Conservation (phyloP, 1,140 invertebrate genomes). For the Drosophila takahashii region DNA sequence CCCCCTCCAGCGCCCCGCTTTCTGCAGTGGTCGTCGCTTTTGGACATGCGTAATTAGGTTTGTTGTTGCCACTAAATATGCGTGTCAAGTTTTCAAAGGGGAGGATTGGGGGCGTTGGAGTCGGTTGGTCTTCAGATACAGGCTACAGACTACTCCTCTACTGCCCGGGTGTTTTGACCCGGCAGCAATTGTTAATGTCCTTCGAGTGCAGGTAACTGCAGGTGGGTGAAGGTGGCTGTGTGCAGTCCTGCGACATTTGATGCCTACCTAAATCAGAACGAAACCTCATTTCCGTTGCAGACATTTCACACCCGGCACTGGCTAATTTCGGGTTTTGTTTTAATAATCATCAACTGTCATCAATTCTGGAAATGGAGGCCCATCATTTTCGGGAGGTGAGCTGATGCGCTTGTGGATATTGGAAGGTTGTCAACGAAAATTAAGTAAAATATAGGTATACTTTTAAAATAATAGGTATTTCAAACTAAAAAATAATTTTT, state of each 20-base stretch:
- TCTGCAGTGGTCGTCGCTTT: conserved; percentile 56
- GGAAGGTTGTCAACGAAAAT: not conserved
- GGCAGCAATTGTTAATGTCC: conserved; percentile 65
- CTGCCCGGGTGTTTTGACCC: conserved; percentile 17
- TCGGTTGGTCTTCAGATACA: not conserved
- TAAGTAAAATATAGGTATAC: not conserved
- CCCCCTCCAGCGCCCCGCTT: conserved; percentile 1
- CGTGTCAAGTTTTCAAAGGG: conserved; percentile 72
- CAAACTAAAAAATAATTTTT: too few species aligned
- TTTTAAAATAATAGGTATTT: too few species aligned
- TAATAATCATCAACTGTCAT: conserved; percentile 81
- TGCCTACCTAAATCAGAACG: conserved; percentile 73
- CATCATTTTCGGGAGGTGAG: conserved; percentile 10
- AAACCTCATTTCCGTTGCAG: conserved; percentile 82
- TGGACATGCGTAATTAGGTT: conserved; percentile 80
- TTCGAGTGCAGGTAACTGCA: conserved; percentile 33
- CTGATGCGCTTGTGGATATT: not conserved
- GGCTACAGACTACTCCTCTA: conserved; percentile 2
- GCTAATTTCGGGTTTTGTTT: conserved; percentile 72
- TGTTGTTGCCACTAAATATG: conserved; percentile 79
- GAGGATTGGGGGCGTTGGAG: not conserved
- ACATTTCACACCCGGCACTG: conserved; percentile 60
- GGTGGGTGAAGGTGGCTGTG: conserved; percentile 10
- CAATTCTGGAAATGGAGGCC: conserved; percentile 35
- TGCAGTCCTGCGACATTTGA: conserved; percentile 15